phyloP scores from a whole-genome alignment of 2,113 vertebrate genomes.

The Oxyruncus cristatus region DNA sequence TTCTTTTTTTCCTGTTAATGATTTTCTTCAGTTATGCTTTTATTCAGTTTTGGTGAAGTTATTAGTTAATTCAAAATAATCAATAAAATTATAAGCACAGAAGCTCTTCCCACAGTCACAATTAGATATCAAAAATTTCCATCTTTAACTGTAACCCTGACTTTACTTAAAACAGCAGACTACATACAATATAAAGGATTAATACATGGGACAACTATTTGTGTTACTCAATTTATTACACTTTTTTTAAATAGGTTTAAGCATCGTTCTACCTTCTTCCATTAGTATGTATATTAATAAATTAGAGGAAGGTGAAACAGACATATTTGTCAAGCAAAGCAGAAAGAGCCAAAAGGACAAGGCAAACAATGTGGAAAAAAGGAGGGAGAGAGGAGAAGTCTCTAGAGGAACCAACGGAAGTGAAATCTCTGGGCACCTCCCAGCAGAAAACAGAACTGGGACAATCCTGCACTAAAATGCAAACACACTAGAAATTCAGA shows the following conservation, averaged over 20 bases:
- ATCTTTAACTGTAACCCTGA: neutral
- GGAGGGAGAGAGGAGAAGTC: neutral
- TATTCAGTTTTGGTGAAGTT: neutral
- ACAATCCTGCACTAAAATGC: neutral
- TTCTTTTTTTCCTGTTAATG: neutral
- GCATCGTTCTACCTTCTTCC: neutral
- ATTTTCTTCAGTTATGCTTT: neutral
- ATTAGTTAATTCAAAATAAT: neutral
- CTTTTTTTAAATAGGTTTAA: no score
- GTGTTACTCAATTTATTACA: neutral
- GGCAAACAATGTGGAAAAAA: neutral
- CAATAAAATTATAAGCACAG: neutral
- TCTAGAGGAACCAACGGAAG: neutral
- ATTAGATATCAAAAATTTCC: neutral
- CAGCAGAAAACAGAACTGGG: neutral
- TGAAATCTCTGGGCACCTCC: neutral
- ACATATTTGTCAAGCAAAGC: neutral
- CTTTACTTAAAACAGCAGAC: neutral
- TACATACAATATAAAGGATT: neutral
- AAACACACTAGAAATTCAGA: neutral
- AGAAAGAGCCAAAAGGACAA: neutral
- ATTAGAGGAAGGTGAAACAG: neutral
- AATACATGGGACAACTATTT: neutral
- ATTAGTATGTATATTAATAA: neutral
- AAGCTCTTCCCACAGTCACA: neutral